These are phyloP conservation scores for Callithrix jacchus DNA, from an alignment of 2,113 vertebrate genomes.

Conservation along the genomic window DNA sequence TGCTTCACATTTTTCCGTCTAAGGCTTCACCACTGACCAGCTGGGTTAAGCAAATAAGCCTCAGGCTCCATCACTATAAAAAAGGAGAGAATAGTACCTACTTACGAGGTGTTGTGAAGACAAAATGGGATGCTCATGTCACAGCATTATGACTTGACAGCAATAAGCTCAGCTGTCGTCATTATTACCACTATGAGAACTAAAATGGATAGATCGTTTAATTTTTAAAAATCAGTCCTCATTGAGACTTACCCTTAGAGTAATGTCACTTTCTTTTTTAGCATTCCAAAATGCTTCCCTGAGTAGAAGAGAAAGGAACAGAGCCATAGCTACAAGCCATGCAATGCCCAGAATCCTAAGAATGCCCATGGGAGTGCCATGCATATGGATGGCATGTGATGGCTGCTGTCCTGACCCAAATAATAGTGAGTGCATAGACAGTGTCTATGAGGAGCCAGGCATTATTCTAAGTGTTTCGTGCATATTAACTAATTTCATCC, in stretches of 20 bases:
- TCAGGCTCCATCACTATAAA: neutral
- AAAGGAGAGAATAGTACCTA: neutral
- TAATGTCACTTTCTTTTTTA: neutral
- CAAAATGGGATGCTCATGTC: no score
- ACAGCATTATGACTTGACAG: no score
- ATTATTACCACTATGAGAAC: neutral
- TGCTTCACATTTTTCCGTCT: neutral
- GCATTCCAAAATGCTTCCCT: neutral
- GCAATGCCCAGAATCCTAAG: slow-evolving; percentile 1
- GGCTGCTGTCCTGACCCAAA: neutral
- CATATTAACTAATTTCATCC: neutral
- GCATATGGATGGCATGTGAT: neutral
- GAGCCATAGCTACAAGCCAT: neutral
- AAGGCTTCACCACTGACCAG: neutral
- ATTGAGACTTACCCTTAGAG: neutral
- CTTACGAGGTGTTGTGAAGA: neutral
- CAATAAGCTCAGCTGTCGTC: neutral
- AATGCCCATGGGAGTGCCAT: neutral
- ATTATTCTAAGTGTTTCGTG: neutral
- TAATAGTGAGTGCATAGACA: neutral
- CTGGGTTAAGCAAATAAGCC: neutral
- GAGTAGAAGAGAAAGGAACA: neutral
- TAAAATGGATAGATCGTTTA: neutral
- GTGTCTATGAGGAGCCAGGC: neutral
- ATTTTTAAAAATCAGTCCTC: neutral